These are phyloP conservation scores for Heterodera schachtii DNA, from an alignment of 1,140 invertebrate species.

Conservation along the genomic window DNA sequence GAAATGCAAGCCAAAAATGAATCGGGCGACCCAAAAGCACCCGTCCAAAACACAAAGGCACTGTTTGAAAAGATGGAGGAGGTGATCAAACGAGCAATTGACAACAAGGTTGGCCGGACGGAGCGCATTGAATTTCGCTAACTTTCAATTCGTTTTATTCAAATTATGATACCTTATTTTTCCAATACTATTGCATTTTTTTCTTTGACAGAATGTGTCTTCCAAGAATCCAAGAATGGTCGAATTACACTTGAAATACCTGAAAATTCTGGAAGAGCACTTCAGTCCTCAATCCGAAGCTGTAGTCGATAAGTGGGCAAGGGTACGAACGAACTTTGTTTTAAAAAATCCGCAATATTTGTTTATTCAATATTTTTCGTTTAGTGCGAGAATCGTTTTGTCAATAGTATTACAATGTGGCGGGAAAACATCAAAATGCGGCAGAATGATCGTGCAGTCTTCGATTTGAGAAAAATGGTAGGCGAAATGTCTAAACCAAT, in stretches of 20 bases:
- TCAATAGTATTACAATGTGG: constrained; percentile 25
- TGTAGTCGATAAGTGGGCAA: constrained; percentile 11
- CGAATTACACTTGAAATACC: constrained; percentile 20
- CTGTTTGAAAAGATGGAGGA: constrained; percentile 9
- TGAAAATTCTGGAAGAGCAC: constrained; percentile 22
- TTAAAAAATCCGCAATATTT: neutral
- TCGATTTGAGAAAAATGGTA: constrained; percentile 20
- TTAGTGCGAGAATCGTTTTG: constrained; percentile 18
- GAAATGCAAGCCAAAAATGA: constrained; percentile 25
- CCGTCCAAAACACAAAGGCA: constrained; percentile 18
- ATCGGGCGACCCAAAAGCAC: constrained; percentile 13
- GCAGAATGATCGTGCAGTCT: constrained; percentile 15
- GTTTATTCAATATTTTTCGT: neutral
- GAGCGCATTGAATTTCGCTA: too few species aligned
- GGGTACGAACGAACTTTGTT: neutral
- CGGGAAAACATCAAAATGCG: constrained; percentile 21
- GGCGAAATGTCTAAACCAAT: neutral
- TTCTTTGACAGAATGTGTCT: neutral
- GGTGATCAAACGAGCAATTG: neutral
- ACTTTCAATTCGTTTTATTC: neutral
- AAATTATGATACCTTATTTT: neutral
- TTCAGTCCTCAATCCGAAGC: constrained; percentile 17
- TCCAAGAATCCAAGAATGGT: neutral
- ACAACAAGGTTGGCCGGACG: neutral
- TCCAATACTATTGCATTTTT: neutral